Evolutionary conservation across 1,140 invertebrate genomes (phyloP), one percentile per base, ranked within the genome.

Genomic region (Drosophila subpulchrella): DNA sequence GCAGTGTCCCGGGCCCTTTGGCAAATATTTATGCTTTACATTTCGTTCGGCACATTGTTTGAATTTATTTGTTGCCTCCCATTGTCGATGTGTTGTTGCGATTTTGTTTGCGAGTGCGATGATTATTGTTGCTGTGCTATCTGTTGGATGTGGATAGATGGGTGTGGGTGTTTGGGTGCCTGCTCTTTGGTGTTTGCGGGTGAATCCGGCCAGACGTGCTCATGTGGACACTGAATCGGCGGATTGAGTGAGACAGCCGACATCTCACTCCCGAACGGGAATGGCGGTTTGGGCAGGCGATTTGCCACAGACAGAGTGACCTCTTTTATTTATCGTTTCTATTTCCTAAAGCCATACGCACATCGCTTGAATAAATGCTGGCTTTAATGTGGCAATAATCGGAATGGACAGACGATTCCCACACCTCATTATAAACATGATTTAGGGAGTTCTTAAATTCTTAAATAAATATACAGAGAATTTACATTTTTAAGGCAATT

Each of bases 21-120:
- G 80, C 84, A 89, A 89, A 89, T 89, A 89, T 89, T 89, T 84
- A 89, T 89, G 84, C 79, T 88, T 83, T 83, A 88, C 83, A 83
- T 88, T 88, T 88, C 78, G 59, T 86, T 86, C 82, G 82, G 82
- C 83, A 83, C 80, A 89, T 89, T 89, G 84, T 89, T 89, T 89
- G 80, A 89, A 89, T 89, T 89, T 89, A 89, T 88, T 88, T 88
- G 83, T 74, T 80, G 71, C 66, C 65, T 59, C 57, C 66, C 71
- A 73, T 88, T 88, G 83, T 89, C 71, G 80, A 66, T 81, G 57
- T 62, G 72, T 76, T 78, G 81, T 83, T 88, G 84, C 76, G 61
- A 83, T 83, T 78, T 68, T 78, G 79, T 83, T 83, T 82, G 79
- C 59, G 60, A 61, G 75, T 67, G 68, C 59, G 83, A 88, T 88